Evolutionary conservation across 2,797 vertebrate species (phyloP).

Genomic region (Phylloscopus collybita): DNA sequence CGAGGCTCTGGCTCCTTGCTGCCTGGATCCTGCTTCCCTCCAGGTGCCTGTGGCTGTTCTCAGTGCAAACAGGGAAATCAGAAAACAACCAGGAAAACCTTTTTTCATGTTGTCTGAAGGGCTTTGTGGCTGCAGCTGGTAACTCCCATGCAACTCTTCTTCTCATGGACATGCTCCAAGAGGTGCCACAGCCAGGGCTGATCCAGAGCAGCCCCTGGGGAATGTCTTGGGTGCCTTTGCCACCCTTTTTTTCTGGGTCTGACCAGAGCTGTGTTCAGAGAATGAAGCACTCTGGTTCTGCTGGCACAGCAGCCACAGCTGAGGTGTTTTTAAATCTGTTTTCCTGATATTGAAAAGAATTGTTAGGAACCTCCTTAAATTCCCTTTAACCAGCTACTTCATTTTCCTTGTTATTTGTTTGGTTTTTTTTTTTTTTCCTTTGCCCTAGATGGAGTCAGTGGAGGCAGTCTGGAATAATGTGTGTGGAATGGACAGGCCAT

Average conservation of each 20-base stretch:
- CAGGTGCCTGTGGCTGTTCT: neutral
- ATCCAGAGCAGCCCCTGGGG: neutral
- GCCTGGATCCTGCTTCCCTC: neutral
- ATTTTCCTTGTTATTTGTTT: neutral
- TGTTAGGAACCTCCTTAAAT: constrained; percentile 37
- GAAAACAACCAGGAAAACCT: neutral
- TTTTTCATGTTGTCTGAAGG: neutral
- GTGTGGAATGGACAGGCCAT: neutral
- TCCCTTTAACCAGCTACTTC: neutral
- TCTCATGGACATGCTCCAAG: neutral
- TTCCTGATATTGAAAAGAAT: neutral
- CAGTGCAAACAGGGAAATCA: neutral
- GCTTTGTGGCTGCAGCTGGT: neutral
- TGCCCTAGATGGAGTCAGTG: neutral
- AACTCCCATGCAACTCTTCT: neutral
- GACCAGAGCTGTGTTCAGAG: neutral
- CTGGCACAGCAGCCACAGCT: neutral
- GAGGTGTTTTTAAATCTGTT: neutral
- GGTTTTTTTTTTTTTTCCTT: neutral
- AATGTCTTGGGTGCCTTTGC: neutral
- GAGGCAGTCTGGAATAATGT: neutral
- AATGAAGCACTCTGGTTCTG: neutral
- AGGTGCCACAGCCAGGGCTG: neutral
- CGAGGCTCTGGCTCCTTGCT: neutral
- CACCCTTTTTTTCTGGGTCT: neutral